Evolutionary conservation across 1,140 invertebrate species (phyloP).

Genomic region (Drosophila tsacasi): DNA sequence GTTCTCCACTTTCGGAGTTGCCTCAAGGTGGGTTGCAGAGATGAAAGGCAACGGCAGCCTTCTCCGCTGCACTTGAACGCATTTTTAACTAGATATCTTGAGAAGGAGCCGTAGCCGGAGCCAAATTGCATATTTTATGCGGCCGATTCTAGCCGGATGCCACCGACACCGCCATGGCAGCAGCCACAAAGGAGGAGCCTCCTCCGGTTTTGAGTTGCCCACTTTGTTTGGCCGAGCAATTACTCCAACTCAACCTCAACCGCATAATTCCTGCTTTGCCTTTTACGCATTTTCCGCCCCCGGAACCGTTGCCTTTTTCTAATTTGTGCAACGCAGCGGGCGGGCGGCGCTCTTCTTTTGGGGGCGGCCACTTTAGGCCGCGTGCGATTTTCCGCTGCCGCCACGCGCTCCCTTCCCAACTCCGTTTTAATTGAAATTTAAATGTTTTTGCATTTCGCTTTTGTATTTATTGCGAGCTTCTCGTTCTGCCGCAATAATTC

Average conservation of each 20-base stretch:
- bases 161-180: slow-evolving; percentile 11
- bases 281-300: slow-evolving; percentile 56
- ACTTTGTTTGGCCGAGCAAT: slow-evolving; percentile 67
- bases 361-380: slow-evolving; percentile 64
- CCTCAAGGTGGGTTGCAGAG: neutral
- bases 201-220: slow-evolving; percentile 37
- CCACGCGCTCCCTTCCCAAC: slow-evolving; percentile 15
- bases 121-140: slow-evolving; percentile 65
- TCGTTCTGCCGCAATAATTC: slow-evolving; percentile 35
- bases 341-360: slow-evolving; percentile 21
- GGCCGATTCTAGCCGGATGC: slow-evolving; percentile 25
- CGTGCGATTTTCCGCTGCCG: slow-evolving; percentile 31
- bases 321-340: slow-evolving; percentile 66
- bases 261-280: slow-evolving; percentile 46
- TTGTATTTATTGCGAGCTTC: slow-evolving; percentile 67
- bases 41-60: neutral
- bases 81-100: slow-evolving; percentile 37
- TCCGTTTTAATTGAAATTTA: slow-evolving; percentile 81
- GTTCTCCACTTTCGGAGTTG: slow-evolving; percentile 15
- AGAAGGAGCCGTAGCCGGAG: slow-evolving; percentile 5
- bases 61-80: slow-evolving; percentile 33
- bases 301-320: slow-evolving; percentile 55
- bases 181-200: slow-evolving; percentile 31
- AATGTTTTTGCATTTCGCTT: slow-evolving; percentile 77
- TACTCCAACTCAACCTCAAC: slow-evolving; percentile 38